Evolutionary conservation across 2,797 vertebrate genomes (phyloP).

Genomic region (Molossus molossus): DNA sequence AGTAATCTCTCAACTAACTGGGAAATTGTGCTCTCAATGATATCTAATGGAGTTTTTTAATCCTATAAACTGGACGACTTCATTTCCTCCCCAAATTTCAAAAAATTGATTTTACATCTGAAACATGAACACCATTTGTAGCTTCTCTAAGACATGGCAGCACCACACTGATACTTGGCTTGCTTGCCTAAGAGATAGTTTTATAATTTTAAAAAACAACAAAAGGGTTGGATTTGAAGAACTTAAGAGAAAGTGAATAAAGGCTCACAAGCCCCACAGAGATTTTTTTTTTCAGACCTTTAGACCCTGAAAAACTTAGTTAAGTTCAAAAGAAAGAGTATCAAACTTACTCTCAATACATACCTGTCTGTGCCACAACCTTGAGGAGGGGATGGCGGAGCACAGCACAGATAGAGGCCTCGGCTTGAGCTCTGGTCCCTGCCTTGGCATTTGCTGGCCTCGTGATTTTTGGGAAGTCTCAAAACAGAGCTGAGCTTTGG

Average conservation of each 20-base stretch:
- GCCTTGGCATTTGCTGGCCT: neutral
- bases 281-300: slow-evolving; percentile 35
- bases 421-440: neutral
- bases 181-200: neutral
- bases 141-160: neutral
- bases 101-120: slow-evolving; percentile 37
- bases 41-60: neutral
- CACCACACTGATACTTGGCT: neutral
- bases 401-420: neutral
- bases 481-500: neutral
- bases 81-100: neutral
- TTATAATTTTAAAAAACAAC: slow-evolving; percentile 32
- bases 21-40: neutral
- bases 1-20: neutral
- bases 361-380: neutral
- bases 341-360: neutral
- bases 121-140: neutral
- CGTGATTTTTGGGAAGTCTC: neutral
- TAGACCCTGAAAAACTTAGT: slow-evolving; percentile 8
- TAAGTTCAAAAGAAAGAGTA: neutral
- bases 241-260: slow-evolving; percentile 50
- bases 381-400: too few species aligned
- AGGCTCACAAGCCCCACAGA: neutral
- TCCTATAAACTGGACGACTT: neutral
- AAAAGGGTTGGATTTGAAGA: slow-evolving; percentile 53